Percentiles rank a stretch among this genome's conserved stretches.
These are phyloP conservation scores for Lutjanus campechanus DNA, from an alignment of 2,797 vertebrate genomes.

Conservation along the genomic window DNA sequence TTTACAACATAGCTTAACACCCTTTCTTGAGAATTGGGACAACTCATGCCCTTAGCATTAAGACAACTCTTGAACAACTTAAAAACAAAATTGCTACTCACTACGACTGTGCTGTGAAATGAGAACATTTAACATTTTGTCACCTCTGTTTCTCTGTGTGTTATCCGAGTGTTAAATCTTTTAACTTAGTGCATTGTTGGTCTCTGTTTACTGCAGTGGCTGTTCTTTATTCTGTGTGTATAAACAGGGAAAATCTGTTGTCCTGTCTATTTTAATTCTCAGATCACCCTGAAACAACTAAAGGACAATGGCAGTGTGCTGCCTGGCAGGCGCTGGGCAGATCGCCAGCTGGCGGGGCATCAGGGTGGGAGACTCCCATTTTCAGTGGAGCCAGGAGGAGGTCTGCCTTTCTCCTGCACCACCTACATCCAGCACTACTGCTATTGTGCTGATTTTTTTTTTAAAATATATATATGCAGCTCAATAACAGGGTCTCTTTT, in stretches of 20 bases:
- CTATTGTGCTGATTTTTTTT: conserved; percentile 29
- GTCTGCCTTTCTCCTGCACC: conserved; percentile 42
- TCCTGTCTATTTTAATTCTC: conserved; percentile 78
- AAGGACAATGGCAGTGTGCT: conserved; percentile 82
- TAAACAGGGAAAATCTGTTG: conserved; percentile 63
- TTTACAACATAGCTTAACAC: conserved; percentile 34
- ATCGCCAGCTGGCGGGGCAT: conserved; percentile 78
- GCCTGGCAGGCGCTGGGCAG: conserved; percentile 80
- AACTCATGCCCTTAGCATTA: too few species aligned
- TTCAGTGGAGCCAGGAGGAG: conserved; percentile 65
- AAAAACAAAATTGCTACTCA: too few species aligned
- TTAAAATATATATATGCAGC: conserved; percentile 9
- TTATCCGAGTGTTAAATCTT: conserved; percentile 9
- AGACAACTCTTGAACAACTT: too few species aligned
- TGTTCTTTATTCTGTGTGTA: conserved; percentile 58
- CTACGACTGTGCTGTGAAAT: too few species aligned
- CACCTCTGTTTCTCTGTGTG: too few species aligned
- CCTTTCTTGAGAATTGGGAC: too few species aligned
- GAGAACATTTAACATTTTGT: too few species aligned
- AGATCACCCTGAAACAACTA: conserved; percentile 81
- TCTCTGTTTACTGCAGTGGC: conserved; percentile 29
- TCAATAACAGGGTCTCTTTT: conserved; percentile 41
- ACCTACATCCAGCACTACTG: conserved; percentile 26
- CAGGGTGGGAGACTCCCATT: conserved; percentile 71
- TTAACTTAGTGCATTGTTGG: conserved; percentile 20